These are phyloP conservation scores for Acomys russatus DNA, from an alignment of 2,797 vertebrate genomes.

Conservation along the genomic window DNA sequence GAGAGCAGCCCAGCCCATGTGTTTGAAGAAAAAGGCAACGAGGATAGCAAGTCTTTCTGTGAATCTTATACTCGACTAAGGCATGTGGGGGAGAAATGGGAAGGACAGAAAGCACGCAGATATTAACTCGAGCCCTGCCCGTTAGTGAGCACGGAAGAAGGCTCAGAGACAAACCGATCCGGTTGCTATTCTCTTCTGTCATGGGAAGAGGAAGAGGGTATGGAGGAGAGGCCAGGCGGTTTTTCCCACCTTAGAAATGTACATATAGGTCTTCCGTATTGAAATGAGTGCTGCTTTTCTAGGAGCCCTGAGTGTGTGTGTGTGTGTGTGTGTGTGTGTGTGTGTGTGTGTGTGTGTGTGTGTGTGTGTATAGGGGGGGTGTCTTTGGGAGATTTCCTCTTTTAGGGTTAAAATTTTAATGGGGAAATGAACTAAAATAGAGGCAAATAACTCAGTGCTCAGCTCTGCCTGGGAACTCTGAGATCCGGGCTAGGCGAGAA, in stretches of 20 bases:
- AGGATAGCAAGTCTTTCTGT: neutral
- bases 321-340: neutral
- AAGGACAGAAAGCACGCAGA: neutral
- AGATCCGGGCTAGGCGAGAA: neutral
- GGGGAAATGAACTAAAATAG: neutral
- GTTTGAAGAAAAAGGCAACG: neutral
- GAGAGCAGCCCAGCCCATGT: neutral
- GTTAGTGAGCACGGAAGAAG: neutral
- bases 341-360: neutral
- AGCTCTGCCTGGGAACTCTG: neutral
- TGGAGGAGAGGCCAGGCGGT: neutral
- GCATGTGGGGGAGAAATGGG: neutral
- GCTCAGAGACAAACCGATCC: neutral
- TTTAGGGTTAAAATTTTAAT: neutral
- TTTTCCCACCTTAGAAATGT: neutral
- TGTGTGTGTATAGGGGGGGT: neutral
- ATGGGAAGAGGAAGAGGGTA: neutral
- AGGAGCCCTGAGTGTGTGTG: neutral
- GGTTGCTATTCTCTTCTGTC: neutral
- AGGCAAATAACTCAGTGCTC: neutral
- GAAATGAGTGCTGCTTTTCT: neutral
- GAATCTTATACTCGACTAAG: neutral
- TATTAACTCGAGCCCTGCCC: neutral
- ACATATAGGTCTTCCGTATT: neutral
- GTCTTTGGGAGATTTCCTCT: neutral